These are phyloP conservation scores for Megalonaias nervosa DNA, from an alignment of 1,140 invertebrate species.

Conservation along the genomic window DNA sequence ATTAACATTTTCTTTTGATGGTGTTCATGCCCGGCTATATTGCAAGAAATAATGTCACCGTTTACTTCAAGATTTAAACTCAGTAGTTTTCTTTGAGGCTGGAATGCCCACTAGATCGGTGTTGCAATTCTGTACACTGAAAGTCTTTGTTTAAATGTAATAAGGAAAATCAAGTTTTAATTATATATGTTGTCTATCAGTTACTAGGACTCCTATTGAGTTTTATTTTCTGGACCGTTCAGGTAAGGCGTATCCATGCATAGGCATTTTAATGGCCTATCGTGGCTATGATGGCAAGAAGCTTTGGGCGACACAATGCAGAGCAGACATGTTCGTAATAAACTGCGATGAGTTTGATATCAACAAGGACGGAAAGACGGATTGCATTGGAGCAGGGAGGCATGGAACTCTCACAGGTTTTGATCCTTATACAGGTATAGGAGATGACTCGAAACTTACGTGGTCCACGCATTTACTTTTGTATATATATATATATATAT, in stretches of 20 bases:
- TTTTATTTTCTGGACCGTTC: constrained; percentile 2
- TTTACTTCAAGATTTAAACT: background rate
- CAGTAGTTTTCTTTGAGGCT: no score
- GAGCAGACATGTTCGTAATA: constrained; percentile 46
- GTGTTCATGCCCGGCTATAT: no score
- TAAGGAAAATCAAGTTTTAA: background rate
- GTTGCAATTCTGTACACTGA: background rate
- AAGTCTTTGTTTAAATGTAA: background rate
- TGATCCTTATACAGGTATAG: constrained; percentile 58
- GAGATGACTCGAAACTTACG: no score
- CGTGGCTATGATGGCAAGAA: constrained; percentile 57
- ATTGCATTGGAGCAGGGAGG: constrained; percentile 62
- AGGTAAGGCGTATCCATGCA: constrained; percentile 50
- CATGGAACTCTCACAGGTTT: constrained; percentile 54
- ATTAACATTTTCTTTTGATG: no score
- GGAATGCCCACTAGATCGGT: no score
- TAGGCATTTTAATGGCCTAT: constrained; percentile 47
- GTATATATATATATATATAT: no score
- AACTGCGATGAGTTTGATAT: constrained; percentile 61
- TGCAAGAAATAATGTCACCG: no score
- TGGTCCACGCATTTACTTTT: no score
- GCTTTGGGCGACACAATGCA: constrained; percentile 52
- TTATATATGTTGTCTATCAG: no score
- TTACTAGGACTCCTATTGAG: background rate
- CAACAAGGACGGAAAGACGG: constrained; percentile 56